phyloP scores from a whole-genome alignment of 2,888 invertebrate species.

The Hyppa rectilinea region DNA sequence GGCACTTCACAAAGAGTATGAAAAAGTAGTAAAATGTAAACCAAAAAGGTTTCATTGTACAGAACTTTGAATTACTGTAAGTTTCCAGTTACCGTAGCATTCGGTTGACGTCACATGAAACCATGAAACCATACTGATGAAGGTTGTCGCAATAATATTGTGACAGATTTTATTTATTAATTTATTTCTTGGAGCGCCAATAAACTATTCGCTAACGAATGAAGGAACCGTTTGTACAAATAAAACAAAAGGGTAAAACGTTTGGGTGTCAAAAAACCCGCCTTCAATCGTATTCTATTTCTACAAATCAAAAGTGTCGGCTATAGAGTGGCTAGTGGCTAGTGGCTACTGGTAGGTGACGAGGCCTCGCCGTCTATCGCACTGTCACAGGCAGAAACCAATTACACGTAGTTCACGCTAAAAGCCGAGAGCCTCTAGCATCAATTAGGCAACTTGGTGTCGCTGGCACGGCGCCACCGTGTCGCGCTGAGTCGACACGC shows the following conservation, averaged over 20 bases:
- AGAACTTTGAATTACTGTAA: neutral
- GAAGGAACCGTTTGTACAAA: neutral
- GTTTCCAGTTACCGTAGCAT: conserved; percentile 5
- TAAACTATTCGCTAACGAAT: too few relatives aligned
- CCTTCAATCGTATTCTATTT: conserved; percentile 18
- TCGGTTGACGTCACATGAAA: neutral
- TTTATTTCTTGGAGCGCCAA: too few relatives aligned
- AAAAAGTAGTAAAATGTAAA: conserved; percentile 21
- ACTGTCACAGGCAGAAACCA: conserved; percentile 62
- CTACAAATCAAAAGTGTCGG: conserved; percentile 17
- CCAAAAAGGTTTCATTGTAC: neutral
- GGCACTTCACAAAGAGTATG: neutral
- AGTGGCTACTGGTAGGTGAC: conserved; percentile 29
- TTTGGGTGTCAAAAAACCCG: conserved; percentile 9
- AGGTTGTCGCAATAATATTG: too few relatives aligned
- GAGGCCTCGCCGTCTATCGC: conserved; percentile 45
- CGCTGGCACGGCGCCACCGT: conserved; percentile 60
- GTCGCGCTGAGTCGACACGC: conserved; percentile 50
- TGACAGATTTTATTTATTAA: too few relatives aligned
- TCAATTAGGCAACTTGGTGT: conserved; percentile 61
- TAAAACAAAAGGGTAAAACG: conserved; percentile 1
- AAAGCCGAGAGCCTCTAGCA: conserved; percentile 59
- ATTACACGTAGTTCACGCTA: conserved; percentile 65
- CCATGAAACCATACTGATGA: too few relatives aligned
- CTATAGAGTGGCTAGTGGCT: neutral